Evolutionary conservation across 2,888 invertebrate genomes (phyloP).

Genomic region (Drosophila mulleri): DNA sequence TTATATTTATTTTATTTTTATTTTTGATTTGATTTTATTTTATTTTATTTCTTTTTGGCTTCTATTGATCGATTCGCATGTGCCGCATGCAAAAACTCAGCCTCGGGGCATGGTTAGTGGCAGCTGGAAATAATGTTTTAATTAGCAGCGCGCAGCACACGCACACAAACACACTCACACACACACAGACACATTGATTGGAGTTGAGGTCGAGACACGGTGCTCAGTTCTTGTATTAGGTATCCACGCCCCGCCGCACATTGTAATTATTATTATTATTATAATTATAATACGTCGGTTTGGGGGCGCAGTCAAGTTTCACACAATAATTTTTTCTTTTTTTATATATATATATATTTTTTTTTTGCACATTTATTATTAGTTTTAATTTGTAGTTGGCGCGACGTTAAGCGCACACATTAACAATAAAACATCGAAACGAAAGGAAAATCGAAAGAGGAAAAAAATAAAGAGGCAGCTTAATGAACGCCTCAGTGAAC

Average conservation of each 20-base stretch:
- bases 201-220: conserved; percentile 38
- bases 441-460: conserved; percentile 44
- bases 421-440: conserved; percentile 42
- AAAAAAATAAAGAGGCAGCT: conserved; percentile 3
- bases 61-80: conserved; percentile 43
- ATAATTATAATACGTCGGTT: conserved; percentile 26
- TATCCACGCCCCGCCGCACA: conserved; percentile 35
- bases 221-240: conserved; percentile 25
- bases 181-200: conserved; percentile 15
- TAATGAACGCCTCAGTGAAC: conserved; percentile 35
- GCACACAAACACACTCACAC: background rate
- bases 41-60: conserved; percentile 20
- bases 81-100: conserved; percentile 47
- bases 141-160: conserved; percentile 55
- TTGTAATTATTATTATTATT: conserved; percentile 20
- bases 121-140: conserved; percentile 65
- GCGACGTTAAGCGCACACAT: conserved; percentile 49
- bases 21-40: background rate
- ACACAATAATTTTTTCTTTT: conserved; percentile 36
- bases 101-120: conserved; percentile 70
- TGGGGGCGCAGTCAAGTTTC: conserved; percentile 39
- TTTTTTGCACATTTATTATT: conserved; percentile 41
- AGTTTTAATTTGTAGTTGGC: conserved; percentile 47
- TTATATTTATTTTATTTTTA: conserved; percentile 14
- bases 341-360: background rate